Percentiles rank a stretch among this genome's conserved stretches.
phyloP scores from a whole-genome alignment of 2,113 vertebrate genomes.

The Entosphenus tridentatus region DNA sequence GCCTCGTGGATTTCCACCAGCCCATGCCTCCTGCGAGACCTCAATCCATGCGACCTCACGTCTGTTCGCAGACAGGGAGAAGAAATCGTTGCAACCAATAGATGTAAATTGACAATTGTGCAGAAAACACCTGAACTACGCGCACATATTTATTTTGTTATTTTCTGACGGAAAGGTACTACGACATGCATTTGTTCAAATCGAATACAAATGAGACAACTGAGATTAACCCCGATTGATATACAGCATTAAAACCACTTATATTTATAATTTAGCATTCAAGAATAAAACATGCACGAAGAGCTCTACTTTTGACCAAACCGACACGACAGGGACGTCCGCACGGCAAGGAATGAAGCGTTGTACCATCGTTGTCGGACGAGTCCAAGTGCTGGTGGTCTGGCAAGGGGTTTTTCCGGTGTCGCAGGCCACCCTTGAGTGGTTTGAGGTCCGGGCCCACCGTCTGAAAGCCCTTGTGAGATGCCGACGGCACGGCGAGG shows the following conservation, averaged over 20 bases:
- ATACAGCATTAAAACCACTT: neutral
- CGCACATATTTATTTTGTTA: neutral
- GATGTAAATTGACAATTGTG: neutral
- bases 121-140: neutral
- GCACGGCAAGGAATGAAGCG: neutral
- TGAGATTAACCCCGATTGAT: neutral
- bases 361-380: conserved; percentile 72
- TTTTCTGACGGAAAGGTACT: neutral
- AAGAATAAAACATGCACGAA: neutral
- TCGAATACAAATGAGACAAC: neutral
- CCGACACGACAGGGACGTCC: neutral
- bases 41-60: conserved; percentile 48
- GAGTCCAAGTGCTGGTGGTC: conserved; percentile 82
- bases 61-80: conserved; percentile 29
- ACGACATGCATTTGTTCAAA: neutral
- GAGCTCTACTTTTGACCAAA: no score
- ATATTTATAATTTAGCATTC: neutral
- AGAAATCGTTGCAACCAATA: neutral
- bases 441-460: neutral
- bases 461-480: neutral
- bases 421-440: conserved; percentile 58
- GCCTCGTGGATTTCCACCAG: conserved; percentile 80
- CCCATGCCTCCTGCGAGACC: conserved; percentile 58
- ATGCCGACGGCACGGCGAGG: neutral
- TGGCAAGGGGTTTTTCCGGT: conserved; percentile 74